These are phyloP conservation scores for Emydoidea blandingii DNA, from an alignment of 2,797 vertebrate genomes.

Conservation along the genomic window DNA sequence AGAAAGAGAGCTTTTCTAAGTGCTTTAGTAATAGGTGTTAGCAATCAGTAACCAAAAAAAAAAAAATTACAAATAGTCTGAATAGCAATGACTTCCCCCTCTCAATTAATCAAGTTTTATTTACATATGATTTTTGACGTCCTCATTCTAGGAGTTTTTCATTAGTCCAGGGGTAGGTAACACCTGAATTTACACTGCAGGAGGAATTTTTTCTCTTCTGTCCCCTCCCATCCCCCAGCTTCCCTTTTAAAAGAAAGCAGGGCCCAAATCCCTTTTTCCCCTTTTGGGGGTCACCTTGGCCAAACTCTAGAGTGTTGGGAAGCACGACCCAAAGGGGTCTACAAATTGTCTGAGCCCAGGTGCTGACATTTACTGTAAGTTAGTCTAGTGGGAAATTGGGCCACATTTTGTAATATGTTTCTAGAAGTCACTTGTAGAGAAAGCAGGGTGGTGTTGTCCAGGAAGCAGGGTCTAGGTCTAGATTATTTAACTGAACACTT, in stretches of 20 bases:
- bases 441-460: neutral
- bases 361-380: neutral
- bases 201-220: neutral
- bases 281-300: neutral
- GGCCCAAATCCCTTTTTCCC: neutral
- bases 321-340: neutral
- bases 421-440: neutral
- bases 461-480: neutral
- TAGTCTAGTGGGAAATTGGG: neutral
- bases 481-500: neutral
- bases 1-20: slow-evolving; percentile 52
- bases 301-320: neutral
- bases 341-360: neutral
- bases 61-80: neutral
- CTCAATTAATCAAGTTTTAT: rapidly evolving
- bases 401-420: neutral
- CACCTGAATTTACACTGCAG: neutral
- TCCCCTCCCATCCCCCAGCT: no score
- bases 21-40: slow-evolving; percentile 40
- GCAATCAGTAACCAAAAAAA: slow-evolving; percentile 26
- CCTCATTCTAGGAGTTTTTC: neutral
- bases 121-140: neutral
- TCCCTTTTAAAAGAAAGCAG: neutral
- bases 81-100: neutral
- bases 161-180: rapidly evolving